Evolutionary conservation across 2,113 vertebrate genomes (phyloP).

Genomic region (Tachysurus vachellii): DNA sequence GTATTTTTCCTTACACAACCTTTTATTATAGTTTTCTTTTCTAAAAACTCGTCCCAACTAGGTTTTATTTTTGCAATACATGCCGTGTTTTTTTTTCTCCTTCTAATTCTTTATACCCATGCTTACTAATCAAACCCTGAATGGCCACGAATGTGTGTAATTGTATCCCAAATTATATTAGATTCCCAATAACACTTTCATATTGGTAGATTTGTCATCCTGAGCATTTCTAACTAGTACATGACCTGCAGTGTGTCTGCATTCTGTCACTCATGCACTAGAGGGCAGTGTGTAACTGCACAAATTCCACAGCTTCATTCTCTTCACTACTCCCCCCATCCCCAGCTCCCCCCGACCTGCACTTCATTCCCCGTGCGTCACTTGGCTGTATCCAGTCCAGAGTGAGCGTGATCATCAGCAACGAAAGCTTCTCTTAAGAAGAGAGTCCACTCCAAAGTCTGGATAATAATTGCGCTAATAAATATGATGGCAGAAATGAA

Average conservation of each 20-base stretch:
- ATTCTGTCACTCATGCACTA: constrained; percentile 51
- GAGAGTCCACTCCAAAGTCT: constrained; percentile 43
- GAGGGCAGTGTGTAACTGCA: constrained; percentile 66
- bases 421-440: constrained; percentile 21
- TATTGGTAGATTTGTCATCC: background rate
- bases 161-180: background rate
- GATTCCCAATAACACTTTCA: background rate
- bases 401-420: constrained; percentile 34
- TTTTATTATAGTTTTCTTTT: background rate
- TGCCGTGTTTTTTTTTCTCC: background rate
- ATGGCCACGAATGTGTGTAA: background rate
- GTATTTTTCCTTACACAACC: background rate
- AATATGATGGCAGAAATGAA: constrained; percentile 41
- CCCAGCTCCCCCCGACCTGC: fast-evolving
- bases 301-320: background rate
- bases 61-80: background rate
- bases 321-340: no score
- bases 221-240: background rate
- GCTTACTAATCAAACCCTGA: background rate
- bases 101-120: background rate
- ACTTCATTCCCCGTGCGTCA: background rate
- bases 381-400: constrained; percentile 24
- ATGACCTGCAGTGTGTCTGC: background rate
- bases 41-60: background rate
- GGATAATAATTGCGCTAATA: constrained; percentile 54